Conservation (phyloP, 2,888 invertebrate species). For the Patella caerulea region DNA sequence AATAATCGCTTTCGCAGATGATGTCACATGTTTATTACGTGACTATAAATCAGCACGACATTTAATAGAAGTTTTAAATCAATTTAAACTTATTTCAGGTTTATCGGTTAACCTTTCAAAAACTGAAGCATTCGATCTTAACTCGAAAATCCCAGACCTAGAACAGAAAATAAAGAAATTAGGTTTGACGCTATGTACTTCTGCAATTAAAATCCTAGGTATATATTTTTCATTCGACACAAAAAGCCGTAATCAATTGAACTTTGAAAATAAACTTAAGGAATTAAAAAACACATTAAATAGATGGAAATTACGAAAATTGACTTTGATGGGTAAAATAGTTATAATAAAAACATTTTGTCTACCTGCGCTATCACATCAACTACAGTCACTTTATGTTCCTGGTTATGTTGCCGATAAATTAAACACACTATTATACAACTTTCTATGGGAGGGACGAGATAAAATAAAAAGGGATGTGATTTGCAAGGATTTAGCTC, state of each 20-base stretch:
- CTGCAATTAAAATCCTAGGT: not conserved
- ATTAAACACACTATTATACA: not conserved
- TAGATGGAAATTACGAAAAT: not conserved
- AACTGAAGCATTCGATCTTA: not conserved
- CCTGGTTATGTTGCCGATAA: not conserved
- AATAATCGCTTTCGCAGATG: not conserved
- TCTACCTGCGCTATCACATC: not conserved
- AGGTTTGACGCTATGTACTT: not conserved
- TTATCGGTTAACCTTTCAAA: not conserved
- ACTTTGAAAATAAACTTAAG: not conserved
- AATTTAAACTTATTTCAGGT: conserved; percentile 3
- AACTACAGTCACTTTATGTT: not conserved
- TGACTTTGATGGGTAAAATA: not conserved
- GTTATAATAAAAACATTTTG: not conserved
- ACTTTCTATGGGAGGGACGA: not conserved
- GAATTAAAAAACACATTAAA: not conserved
- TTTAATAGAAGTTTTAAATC: not conserved
- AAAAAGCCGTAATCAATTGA: not conserved
- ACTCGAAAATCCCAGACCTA: not conserved
- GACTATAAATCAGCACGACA: too few relatives aligned
- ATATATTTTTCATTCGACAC: not conserved
- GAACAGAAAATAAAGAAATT: not conserved
- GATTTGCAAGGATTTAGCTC: not conserved
- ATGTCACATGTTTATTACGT: too few relatives aligned
- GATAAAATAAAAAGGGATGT: not conserved